Evolutionary conservation across 2,113 vertebrate species (phyloP), one percentile per base, ranked within the genome.

Genomic region (Datnioides undecimradiatus): DNA sequence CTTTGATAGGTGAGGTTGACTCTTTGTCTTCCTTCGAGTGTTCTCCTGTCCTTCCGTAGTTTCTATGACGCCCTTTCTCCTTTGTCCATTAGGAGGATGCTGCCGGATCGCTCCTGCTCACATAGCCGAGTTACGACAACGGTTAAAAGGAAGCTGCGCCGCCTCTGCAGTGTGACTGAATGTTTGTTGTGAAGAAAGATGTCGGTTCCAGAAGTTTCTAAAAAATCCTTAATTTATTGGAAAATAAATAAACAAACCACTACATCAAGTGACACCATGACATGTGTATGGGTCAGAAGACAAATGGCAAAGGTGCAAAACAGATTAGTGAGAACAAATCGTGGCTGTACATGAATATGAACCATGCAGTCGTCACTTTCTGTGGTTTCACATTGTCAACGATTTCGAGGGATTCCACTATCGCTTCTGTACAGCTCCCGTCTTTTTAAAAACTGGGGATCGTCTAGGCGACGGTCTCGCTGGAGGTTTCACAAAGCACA

Each of bases 1-100:
- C 78, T 69, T 90, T 95, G 85, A 95, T 96, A 33, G 95, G 95
- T 96, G 12, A 87, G 86, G 62, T 52, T n/a, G 73, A 29, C 38
- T 5, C 5, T 64, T 40, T 43, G n/a, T 36, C 25, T 11, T 45
- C 8, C 16, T 0, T 10, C 27, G 11, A 34, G 6, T 46, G 29
- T 13, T 49, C 1, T 8, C 27, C 16, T n/a, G 31, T 31, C 34
- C 55, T 36, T n/a, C 13, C 31, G 51, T 13, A 8, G 65, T 34
- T 46, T 36, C 3, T 64, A 64, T 68, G 13, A 79, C 12, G 23
- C 21, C 0, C n/a, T n/a, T n/a, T 3, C 1, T 57, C 52, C 51
- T 62, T 62, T 52, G 19, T 79, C 75, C 38, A 8, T 57, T 36
- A 96, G 95, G 95, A 5, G 95, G 95, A 17, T 96, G 95, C 82